Conservation (phyloP, 2,113 vertebrate genomes). For the Crotalus tigris region DNA sequence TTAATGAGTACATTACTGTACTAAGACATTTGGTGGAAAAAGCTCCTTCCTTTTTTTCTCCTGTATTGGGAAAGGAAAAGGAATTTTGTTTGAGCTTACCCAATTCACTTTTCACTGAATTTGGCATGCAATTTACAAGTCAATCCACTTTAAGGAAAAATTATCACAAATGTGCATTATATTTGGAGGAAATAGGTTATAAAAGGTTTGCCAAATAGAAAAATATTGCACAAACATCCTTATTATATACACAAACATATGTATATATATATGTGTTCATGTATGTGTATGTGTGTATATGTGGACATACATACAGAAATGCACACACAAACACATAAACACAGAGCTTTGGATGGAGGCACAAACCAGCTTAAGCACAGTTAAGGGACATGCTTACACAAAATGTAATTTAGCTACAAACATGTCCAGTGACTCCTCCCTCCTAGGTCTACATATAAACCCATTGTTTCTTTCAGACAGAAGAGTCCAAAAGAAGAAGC, state of each 20-base stretch:
- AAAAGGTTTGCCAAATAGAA: background rate
- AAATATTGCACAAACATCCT: background rate
- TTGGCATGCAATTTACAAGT: background rate
- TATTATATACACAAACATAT: background rate
- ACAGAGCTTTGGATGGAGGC: background rate
- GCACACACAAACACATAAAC: background rate
- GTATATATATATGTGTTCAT: no score
- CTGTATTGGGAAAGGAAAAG: background rate
- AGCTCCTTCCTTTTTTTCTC: background rate
- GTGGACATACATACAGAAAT: background rate
- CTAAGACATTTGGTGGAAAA: background rate
- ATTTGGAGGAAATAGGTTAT: background rate
- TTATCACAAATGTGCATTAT: background rate
- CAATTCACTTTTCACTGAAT: background rate
- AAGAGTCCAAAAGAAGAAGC: background rate
- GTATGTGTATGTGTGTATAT: background rate
- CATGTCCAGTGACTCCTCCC: background rate
- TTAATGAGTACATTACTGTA: background rate
- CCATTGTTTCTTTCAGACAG: background rate
- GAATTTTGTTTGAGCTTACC: background rate
- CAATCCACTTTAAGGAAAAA: background rate
- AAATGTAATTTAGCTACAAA: background rate
- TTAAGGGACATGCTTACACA: background rate
- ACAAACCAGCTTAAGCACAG: background rate
- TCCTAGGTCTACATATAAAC: background rate